phyloP scores from a whole-genome alignment of 1,140 invertebrate species.

The Drosophila triauraria region DNA sequence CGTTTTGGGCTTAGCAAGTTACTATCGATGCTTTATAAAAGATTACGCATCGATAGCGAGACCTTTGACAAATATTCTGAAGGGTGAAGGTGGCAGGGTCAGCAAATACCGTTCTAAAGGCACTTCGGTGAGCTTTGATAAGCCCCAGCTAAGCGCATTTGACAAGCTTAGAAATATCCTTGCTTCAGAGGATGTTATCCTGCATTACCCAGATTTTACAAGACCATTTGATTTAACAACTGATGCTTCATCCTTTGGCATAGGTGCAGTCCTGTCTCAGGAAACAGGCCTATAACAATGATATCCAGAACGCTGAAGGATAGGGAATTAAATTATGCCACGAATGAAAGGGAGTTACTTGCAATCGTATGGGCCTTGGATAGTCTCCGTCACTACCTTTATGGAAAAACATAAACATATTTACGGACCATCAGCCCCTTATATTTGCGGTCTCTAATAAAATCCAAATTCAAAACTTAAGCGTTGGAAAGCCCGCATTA shows the following conservation, averaged over 20 bases:
- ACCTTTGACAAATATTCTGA: conserved; percentile 14
- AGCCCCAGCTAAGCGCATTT: conserved; percentile 26
- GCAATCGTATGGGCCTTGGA: conserved; percentile 21
- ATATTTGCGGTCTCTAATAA: conserved; percentile 7
- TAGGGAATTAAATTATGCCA: conserved; percentile 19
- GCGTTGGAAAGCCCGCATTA: too few species aligned
- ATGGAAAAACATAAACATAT: conserved; percentile 31
- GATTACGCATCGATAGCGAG: neutral
- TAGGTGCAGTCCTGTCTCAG: conserved; percentile 17
- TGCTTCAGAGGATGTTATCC: conserved; percentile 33
- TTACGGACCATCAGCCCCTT: conserved; percentile 7
- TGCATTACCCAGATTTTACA: conserved; percentile 68
- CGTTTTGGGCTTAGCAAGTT: too few species aligned
- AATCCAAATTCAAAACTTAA: conserved; percentile 37
- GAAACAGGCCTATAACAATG: conserved; percentile 20
- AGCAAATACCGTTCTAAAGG: conserved; percentile 18
- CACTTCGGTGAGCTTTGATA: conserved; percentile 5
- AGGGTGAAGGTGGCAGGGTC: conserved; percentile 24
- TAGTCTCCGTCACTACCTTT: conserved; percentile 23
- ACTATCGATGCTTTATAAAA: too few species aligned
- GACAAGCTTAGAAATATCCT: conserved; percentile 33
- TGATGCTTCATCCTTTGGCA: conserved; percentile 43
- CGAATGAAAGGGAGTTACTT: conserved; percentile 10
- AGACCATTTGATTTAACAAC: conserved; percentile 75
- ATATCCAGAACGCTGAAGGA: conserved; percentile 5